These are phyloP conservation scores for Thumatha senex DNA, from an alignment of 2,888 invertebrate species.

Conservation along the genomic window DNA sequence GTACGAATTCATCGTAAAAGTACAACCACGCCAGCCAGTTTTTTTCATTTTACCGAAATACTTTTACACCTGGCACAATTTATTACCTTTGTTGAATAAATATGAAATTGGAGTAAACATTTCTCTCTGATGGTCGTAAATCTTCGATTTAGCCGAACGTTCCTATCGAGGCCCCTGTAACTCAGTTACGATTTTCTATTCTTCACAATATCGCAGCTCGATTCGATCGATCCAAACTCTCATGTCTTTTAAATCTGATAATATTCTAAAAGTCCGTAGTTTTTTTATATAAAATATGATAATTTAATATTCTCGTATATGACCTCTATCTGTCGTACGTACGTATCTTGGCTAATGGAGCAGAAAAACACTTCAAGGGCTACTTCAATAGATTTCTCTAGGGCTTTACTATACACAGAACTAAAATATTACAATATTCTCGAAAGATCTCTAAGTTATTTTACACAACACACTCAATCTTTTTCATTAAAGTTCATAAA, in stretches of 20 bases:
- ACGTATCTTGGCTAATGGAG: not conserved
- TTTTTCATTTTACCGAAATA: constrained; percentile 26
- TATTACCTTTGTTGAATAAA: constrained; percentile 33
- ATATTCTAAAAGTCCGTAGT: constrained; percentile 28
- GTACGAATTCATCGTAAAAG: not conserved
- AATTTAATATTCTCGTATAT: constrained; percentile 19
- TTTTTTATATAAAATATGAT: constrained; percentile 17
- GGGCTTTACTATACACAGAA: constrained; percentile 7
- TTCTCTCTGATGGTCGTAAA: constrained; percentile 34
- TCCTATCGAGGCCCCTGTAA: constrained; percentile 29
- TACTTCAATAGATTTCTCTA: constrained; percentile 22
- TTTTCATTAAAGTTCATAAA: too few relatives aligned
- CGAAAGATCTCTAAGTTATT: not conserved
- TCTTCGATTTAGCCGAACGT: constrained; percentile 33
- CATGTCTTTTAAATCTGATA: constrained; percentile 37
- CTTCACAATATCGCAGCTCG: constrained; percentile 33
- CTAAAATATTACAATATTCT: constrained; percentile 15
- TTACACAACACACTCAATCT: not conserved
- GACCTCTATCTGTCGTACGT: constrained; percentile 9
- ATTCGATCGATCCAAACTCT: too few relatives aligned
- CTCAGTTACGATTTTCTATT: constrained; percentile 36
- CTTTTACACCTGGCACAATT: constrained; percentile 30
- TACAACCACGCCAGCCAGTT: constrained; percentile 2
- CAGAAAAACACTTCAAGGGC: constrained; percentile 10
- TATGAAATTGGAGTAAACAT: constrained; percentile 29